phyloP scores from a whole-genome alignment of 2,888 invertebrate genomes.

The Punctoribates punctum region DNA sequence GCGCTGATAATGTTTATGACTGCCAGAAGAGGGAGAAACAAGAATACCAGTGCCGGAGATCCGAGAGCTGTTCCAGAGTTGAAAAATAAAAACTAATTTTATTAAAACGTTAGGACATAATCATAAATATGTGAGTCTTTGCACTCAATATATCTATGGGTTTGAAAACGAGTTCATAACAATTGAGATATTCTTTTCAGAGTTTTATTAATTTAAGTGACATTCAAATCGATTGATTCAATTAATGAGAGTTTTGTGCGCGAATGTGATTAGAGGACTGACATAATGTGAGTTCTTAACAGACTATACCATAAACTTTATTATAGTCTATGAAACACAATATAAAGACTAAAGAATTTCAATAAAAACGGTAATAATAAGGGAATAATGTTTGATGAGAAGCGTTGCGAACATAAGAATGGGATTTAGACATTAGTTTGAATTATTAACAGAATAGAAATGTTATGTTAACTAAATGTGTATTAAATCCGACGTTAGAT shows the following conservation, averaged over 20 bases:
- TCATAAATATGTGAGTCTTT: background rate
- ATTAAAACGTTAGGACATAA: background rate
- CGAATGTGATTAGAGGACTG: background rate
- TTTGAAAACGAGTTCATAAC: background rate
- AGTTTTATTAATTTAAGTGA: slow-evolving; percentile 15
- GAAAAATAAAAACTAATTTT: background rate
- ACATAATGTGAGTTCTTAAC: background rate
- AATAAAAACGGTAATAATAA: background rate
- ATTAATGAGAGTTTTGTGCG: background rate
- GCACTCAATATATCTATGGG: background rate
- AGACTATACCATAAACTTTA: slow-evolving; percentile 21
- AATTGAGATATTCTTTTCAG: background rate
- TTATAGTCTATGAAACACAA: slow-evolving; percentile 2
- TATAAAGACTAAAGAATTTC: background rate
- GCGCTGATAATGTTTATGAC: slow-evolving; percentile 10
- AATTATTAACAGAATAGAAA: background rate
- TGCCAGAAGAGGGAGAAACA: slow-evolving; percentile 35
- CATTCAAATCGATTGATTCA: background rate
- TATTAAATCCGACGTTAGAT: background rate
- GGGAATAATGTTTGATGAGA: background rate
- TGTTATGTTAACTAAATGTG: background rate
- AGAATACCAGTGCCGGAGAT: background rate
- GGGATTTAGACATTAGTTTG: slow-evolving; percentile 14
- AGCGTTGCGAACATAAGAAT: background rate
- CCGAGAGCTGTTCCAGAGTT: background rate